Evolutionary conservation across 1,140 invertebrate genomes (phyloP), one percentile per base, ranked within the genome.

Genomic region (Pinna nobilis): DNA sequence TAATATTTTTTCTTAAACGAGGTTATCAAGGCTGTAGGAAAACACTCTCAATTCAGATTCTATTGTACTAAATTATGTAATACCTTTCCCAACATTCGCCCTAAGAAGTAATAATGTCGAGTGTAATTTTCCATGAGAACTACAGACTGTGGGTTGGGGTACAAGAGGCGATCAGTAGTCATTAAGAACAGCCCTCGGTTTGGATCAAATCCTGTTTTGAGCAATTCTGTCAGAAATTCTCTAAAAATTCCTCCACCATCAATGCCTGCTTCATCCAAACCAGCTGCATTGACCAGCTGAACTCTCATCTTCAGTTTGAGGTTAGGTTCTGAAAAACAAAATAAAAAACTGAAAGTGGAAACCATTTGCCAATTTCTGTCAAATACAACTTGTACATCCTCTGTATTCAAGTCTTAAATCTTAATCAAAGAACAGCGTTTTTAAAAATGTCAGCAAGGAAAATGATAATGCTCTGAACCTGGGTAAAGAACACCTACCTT

Each of bases 171-270:
- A 83, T 99, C 96, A 74, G 94, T 94, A 0, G 97, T 99, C 18
- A 97, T 90, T 61, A 94, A 89, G 87, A 99, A 99, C 83, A 99
- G 95, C 0, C 97, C 98, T 47, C 97, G 91, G 87, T 98, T 99
- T 0, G 98, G 97, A 91, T 99, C 97, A 88, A 99, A 99, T 0
- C 95, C 95, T 0, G 97, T 97, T 88, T 97, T 97, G 6, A 99
- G 89, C 5, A 99, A 90, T 53, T 88, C 82, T 15, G 84, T 81
- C 15, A 90, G 74, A 77, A 90, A 90, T 88, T 99, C 97, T 47
- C 97, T 91, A 74, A 92, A 92, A 78, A 99, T 94, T 2, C 98
- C 93, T 15, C 96, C 97, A 18, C 97, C 97, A 89, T 99, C 98
- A 6, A 99, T 95, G 0, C 98, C 98, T 1, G 96, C 96, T 87